Base-by-base conservation (phyloP, 2,113 vertebrate species). In the Eudyptes chrysolophus region DNA sequence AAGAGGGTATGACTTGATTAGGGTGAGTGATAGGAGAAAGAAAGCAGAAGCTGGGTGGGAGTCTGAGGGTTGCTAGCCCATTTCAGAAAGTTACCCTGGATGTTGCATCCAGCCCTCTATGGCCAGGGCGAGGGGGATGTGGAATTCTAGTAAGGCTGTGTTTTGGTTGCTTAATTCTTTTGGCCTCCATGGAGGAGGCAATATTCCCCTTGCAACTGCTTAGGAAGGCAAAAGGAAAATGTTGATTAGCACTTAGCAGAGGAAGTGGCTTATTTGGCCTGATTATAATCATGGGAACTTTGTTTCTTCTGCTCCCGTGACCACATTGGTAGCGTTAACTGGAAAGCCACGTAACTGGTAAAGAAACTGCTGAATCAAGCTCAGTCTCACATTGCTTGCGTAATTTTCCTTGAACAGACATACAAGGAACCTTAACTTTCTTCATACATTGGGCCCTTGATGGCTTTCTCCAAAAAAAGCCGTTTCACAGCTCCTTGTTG, bases 221-320 rank as follows among this genome's bases (percentile, higher is more conserved):
- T 92, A 91, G 71, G 75, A 94, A 75, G 68, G 91, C 89, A 97
- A 92, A 95, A 95, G 69, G 68, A 93, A 95, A 87, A 90, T 71
- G 96, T 92, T 95, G 90, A 96, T 96, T 97, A 96, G 77, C 83
- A 72, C 85, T 92, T 89, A 83, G 71, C 21, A 82, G 65, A 92
- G 94, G 94, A 97, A 97, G 94, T 96, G 95, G 94, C 75, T 95
- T 93, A 87, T 95, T 97, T 92, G 75, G 75, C 29, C 42, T 82
- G 77, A 82, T 84, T 94, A 79, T 84, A 88, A 95, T 69, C 81
- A 75, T 93, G 91, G 85, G 85, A 96, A 94, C 51, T 58, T 88
- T 46, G 21, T 52, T 87, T 58, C 64, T 48, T 84, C 54, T 89
- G 36, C 62, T 87, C 57, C 79, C 58, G 75, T 64, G 90, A 95